Percentiles rank a stretch among this genome's conserved stretches.
Conservation (phyloP, 1,140 invertebrate genomes). For the Drosophila simulans region DNA sequence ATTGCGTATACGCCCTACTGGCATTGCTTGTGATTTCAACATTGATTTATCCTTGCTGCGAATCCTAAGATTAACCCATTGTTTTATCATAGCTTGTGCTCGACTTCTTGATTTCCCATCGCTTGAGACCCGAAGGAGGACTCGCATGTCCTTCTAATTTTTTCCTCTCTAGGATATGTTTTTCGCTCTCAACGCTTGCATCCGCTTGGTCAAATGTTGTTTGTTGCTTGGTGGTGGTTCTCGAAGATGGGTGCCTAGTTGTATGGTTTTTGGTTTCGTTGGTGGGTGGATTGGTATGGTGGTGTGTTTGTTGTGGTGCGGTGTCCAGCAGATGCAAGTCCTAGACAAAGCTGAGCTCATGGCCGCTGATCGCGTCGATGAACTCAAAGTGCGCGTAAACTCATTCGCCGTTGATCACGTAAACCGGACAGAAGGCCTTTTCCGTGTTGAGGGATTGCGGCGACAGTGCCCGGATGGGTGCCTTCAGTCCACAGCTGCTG, state of each 20-base stretch:
- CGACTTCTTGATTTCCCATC: not conserved
- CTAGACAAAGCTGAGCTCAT: constrained; percentile 82
- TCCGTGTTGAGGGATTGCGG: constrained; percentile 74
- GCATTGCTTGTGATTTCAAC: constrained; percentile 22
- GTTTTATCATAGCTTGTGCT: not conserved
- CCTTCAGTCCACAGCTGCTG: constrained; percentile 58
- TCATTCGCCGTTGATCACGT: constrained; percentile 83
- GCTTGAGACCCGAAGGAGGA: not conserved
- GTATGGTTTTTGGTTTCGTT: not conserved
- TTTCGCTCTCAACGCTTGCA: constrained; percentile 13
- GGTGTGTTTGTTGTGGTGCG: not conserved
- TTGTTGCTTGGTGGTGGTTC: constrained; percentile 24
- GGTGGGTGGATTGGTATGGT: constrained; percentile 21
- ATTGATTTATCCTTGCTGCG: constrained; percentile 1
- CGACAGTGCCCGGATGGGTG: constrained; percentile 63
- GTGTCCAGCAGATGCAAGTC: constrained; percentile 20
- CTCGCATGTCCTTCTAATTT: not conserved
- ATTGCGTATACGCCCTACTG: constrained; percentile 18
- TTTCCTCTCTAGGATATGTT: constrained; percentile 20
- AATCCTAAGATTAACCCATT: not conserved
- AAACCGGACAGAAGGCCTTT: constrained; percentile 82
- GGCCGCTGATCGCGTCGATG: constrained; percentile 77
- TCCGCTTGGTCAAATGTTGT: constrained; percentile 3
- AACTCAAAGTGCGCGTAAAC: constrained; percentile 84
- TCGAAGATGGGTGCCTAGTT: constrained; percentile 13